Conservation (phyloP, 2,888 invertebrate genomes). For the Spodoptera exigua region DNA sequence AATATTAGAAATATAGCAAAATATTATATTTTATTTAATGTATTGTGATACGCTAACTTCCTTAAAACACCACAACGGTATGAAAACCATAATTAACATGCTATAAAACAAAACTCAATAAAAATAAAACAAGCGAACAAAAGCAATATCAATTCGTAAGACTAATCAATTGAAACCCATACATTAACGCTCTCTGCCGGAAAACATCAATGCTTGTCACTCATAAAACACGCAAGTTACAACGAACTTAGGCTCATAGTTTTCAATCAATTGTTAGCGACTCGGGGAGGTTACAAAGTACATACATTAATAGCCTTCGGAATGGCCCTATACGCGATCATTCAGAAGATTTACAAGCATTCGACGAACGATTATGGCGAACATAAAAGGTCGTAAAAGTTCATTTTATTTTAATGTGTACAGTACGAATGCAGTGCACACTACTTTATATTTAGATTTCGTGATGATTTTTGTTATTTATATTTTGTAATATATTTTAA, state of each 20-base stretch:
- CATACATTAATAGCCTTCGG: constrained; percentile 58
- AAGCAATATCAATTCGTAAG: constrained; percentile 11
- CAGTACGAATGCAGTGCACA: constrained; percentile 44
- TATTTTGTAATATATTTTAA: neutral
- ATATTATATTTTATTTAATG: too few species aligned
- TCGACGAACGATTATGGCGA: constrained; percentile 54
- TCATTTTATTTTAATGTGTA: constrained; percentile 58
- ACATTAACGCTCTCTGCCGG: constrained; percentile 26
- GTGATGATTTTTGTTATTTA: constrained; percentile 3
- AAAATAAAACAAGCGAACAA: constrained; percentile 14
- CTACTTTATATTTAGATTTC: constrained; percentile 35
- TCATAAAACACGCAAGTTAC: constrained; percentile 26
- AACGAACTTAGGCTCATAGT: constrained; percentile 36
- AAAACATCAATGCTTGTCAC: constrained; percentile 26
- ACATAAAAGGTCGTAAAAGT: constrained; percentile 63
- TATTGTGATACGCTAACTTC: too few species aligned
- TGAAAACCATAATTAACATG: too few species aligned
- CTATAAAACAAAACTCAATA: constrained; percentile 4
- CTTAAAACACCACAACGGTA: too few species aligned
- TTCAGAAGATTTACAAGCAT: constrained; percentile 63
- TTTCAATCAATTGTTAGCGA: constrained; percentile 55
- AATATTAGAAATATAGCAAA: too few species aligned
- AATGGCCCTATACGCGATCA: constrained; percentile 59
- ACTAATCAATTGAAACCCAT: constrained; percentile 6
- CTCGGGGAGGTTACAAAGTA: constrained; percentile 53